Evolutionary conservation across 2,888 invertebrate genomes (phyloP), one percentile per base, ranked within the genome.

Genomic region (Colostygia pectinataria): DNA sequence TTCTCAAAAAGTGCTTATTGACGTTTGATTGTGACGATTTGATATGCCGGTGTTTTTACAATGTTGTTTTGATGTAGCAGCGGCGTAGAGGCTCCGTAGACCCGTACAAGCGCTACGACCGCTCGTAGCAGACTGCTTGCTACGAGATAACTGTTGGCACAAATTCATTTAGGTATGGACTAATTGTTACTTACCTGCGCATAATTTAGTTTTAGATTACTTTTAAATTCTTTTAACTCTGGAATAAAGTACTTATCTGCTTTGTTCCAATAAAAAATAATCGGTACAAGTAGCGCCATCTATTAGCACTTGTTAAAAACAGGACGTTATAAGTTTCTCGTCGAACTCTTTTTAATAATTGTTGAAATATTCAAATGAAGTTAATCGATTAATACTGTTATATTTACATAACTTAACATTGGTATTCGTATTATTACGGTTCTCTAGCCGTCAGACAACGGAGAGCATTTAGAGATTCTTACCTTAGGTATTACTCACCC

Each of bases 51-150:
- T 44, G 42, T 56, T 62, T 36, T 59, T 52, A 63, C 49, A 65
- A 57, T 62, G 62, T 64, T 59, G 38, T 55, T 55, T 46, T 29
- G 8, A 33, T 50, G 43, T 15, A 52, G 53, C 60, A 36, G 23
- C 37, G 45, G 54, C 74, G 70, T 70, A 70, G 70, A 63, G 43
- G 14, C 36, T 38, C 52, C 73, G 70, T 71, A 70, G 70, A 63
- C 34, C 50, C 70, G 78, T 71, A 64, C 50, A 59, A 52, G 47
- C 74, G 72, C 78, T 78, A 77, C 78, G 79, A 62, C 28, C 43
- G 66, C 59, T 68, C 75, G 77, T 76, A 79, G 78, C 76, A 34
- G 58, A 78, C 78, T 78, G 78, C 51, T 54, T 38, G 55, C 58
- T 58, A 58, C 58, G 50, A 39, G 12, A 44, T 42, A 48, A 39